Evolutionary conservation across 2,797 vertebrate species (phyloP).

Genomic region (Chloroceryle inda): DNA sequence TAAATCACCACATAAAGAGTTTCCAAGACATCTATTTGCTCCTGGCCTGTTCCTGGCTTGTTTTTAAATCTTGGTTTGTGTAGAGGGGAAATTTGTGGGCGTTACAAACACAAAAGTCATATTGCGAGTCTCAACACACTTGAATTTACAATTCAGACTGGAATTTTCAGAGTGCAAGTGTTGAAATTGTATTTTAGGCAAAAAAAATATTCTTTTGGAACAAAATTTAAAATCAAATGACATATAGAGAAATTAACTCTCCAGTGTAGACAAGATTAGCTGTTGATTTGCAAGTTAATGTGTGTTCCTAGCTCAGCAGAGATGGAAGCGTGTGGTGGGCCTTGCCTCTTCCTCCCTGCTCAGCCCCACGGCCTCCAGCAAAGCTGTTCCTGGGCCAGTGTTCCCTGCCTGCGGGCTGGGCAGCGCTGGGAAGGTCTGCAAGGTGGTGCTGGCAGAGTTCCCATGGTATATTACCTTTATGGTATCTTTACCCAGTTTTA

Average conservation of each 20-base stretch:
- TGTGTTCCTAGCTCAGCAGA: background rate
- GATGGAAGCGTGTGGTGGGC: background rate
- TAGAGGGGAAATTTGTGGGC: background rate
- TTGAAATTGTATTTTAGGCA: background rate
- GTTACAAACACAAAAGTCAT: background rate
- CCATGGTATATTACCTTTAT: background rate
- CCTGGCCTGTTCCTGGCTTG: background rate
- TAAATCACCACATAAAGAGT: constrained; percentile 22
- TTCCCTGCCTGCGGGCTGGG: background rate
- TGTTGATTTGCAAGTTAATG: background rate
- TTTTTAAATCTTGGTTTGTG: background rate
- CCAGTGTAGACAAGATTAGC: fast-evolving
- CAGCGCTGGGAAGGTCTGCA: background rate
- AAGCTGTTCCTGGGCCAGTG: background rate
- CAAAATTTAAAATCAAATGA: background rate
- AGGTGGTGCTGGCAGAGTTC: background rate
- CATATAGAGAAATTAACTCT: background rate
- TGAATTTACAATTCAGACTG: background rate
- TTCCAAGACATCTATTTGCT: background rate
- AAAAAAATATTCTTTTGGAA: fast-evolving
- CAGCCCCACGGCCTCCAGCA: background rate
- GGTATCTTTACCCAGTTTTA: background rate
- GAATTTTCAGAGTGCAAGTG: background rate
- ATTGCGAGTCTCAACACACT: background rate
- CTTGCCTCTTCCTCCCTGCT: background rate